phyloP scores from a whole-genome alignment of 2,113 vertebrate genomes.

The Chlorocebus sabaeus region DNA sequence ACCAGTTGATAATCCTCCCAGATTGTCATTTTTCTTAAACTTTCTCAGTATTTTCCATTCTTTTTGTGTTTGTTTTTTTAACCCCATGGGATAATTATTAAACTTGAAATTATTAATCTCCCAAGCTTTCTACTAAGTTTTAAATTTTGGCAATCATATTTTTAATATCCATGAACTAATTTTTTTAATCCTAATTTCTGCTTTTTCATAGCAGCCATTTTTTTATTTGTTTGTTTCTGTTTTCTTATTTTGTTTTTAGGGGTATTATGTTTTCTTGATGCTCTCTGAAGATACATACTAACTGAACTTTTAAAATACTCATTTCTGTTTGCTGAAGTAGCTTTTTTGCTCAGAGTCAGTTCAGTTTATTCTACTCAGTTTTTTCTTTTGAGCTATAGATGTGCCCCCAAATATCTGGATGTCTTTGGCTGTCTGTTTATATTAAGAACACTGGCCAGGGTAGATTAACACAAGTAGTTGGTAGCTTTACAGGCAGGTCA shows the following conservation, averaged over 20 bases:
- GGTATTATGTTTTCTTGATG: not conserved
- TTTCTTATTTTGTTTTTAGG: not conserved
- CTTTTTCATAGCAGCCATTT: not conserved
- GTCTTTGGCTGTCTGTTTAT: not conserved
- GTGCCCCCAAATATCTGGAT: not conserved
- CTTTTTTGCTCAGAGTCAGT: not conserved
- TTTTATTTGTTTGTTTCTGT: not conserved
- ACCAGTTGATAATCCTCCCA: not conserved
- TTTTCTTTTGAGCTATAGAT: not conserved
- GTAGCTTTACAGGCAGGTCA: not conserved
- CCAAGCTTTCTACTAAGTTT: not conserved
- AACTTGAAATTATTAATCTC: not conserved
- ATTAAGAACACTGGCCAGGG: not conserved
- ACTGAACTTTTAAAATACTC: not conserved
- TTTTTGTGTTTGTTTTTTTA: not conserved
- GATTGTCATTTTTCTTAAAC: not conserved
- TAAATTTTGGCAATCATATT: not conserved
- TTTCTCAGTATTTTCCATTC: not conserved
- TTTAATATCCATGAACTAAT: not conserved
- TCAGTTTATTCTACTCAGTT: not conserved
- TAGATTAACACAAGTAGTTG: not conserved
- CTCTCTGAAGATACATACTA: not conserved
- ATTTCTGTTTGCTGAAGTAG: not conserved
- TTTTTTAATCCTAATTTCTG: not conserved
- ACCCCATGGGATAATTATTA: not conserved